Percentiles rank a stretch among this genome's conserved stretches.
These are phyloP conservation scores for Macquaria ambigua DNA, from an alignment of 2,113 vertebrate species.

Conservation along the genomic window DNA sequence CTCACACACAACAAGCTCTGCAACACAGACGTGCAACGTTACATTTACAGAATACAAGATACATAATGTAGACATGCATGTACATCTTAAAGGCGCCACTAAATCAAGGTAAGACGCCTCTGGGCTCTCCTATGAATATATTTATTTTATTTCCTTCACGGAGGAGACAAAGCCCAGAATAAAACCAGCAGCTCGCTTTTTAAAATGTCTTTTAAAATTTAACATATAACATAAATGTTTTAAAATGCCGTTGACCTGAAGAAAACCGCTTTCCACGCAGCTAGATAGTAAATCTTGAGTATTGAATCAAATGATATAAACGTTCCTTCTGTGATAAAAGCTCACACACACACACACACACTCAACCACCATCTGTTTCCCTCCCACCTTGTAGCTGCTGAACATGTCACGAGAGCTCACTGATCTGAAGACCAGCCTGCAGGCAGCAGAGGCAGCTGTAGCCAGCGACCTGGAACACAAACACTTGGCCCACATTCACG, in stretches of 20 bases:
- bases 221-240: too few species aligned
- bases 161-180: not conserved
- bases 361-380: constrained; percentile 13
- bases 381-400: constrained; percentile 85
- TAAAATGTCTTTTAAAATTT: too few species aligned
- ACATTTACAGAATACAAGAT: not conserved
- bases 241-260: too few species aligned
- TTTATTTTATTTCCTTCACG: not conserved
- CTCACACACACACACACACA: constrained; percentile 13
- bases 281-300: not conserved
- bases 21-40: not conserved
- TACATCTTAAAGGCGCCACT: not conserved
- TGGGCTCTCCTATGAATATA: too few species aligned
- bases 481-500: constrained; percentile 83
- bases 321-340: not conserved
- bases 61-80: not conserved
- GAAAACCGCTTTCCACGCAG: too few species aligned
- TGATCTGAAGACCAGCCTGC: constrained; percentile 93
- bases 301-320: not conserved
- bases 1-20: not conserved
- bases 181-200: too few species aligned
- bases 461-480: constrained; percentile 86
- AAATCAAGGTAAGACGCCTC: not conserved
- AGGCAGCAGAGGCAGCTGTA: constrained; percentile 90
- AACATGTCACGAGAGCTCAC: constrained; percentile 98